These are phyloP conservation scores for Glandiceps talaboti DNA, from an alignment of 53 echinoderm and acorn worm genomes.

Conservation along the genomic window DNA sequence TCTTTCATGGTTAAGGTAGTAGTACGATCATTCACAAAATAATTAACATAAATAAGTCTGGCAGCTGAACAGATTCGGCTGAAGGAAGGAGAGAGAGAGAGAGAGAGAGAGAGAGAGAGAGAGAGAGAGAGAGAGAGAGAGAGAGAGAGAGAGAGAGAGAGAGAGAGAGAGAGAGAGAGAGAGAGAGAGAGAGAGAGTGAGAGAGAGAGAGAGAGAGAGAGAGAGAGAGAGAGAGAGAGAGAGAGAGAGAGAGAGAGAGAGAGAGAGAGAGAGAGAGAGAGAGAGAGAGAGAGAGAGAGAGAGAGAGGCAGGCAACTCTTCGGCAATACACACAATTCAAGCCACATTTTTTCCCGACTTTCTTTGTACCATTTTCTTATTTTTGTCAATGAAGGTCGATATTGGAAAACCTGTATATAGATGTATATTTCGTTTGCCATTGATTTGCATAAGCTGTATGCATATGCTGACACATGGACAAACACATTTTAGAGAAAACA, in stretches of 20 bases:
- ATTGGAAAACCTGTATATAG: no score
- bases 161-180: background rate
- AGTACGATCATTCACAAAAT: no score
- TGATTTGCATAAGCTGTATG: no score
- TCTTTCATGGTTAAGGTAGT: no score
- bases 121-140: slow-evolving; percentile 11
- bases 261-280: background rate
- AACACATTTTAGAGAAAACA: no score
- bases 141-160: slow-evolving; percentile 13
- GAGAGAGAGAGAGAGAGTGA: background rate
- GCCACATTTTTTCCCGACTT: no score
- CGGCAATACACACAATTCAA: slow-evolving; percentile 1
- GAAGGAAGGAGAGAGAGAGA: slow-evolving; percentile 1
- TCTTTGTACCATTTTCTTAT: no score
- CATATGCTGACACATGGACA: no score
- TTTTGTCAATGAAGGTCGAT: no score
- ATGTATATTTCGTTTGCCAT: no score
- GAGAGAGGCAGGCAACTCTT: slow-evolving; percentile 7
- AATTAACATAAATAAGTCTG: no score
- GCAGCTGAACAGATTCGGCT: no score
- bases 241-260: slow-evolving; percentile 2
- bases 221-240: slow-evolving; percentile 11
- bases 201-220: slow-evolving; percentile 13
- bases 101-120: slow-evolving; percentile 3
- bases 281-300: slow-evolving; percentile 1